A percentile compares a stretch with the other conserved stretches of the same genome.
Conservation (phyloP, 2,797 vertebrate species). For the Sphaeramia orbicularis region DNA sequence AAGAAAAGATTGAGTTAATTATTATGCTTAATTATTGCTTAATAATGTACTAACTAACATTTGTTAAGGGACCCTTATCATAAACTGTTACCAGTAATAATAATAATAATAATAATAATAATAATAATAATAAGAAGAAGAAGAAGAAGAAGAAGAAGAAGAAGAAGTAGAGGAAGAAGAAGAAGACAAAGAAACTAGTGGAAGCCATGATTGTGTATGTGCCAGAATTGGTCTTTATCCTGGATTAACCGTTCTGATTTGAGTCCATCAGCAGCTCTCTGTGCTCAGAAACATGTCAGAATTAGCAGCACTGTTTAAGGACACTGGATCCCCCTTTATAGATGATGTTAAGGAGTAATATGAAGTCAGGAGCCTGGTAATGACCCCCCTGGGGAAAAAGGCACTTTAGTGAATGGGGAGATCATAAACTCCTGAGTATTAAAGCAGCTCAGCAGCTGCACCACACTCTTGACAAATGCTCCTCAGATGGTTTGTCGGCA, state of each 20-base stretch:
- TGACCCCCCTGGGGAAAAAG: slow-evolving; percentile 75
- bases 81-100: too few species aligned
- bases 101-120: too few species aligned
- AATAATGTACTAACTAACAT: too few species aligned
- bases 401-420: slow-evolving; percentile 68
- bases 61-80: too few species aligned
- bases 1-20: too few species aligned
- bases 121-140: too few species aligned
- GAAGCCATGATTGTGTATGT: too few species aligned
- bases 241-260: slow-evolving; percentile 43
- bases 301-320: slow-evolving; percentile 71
- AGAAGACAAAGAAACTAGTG: too few species aligned
- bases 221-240: slow-evolving; percentile 19
- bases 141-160: too few species aligned
- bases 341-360: slow-evolving; percentile 79
- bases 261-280: slow-evolving; percentile 45
- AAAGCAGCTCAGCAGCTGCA: slow-evolving; percentile 82
- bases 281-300: slow-evolving; percentile 55
- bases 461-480: slow-evolving; percentile 68
- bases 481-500: slow-evolving; percentile 47
- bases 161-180: too few species aligned
- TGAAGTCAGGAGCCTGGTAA: slow-evolving; percentile 79
- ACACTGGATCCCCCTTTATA: slow-evolving; percentile 79
- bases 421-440: slow-evolving; percentile 71
- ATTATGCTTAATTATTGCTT: too few species aligned